phyloP scores from a whole-genome alignment of 2,113 vertebrate species.

The Herpailurus yagouaroundi region DNA sequence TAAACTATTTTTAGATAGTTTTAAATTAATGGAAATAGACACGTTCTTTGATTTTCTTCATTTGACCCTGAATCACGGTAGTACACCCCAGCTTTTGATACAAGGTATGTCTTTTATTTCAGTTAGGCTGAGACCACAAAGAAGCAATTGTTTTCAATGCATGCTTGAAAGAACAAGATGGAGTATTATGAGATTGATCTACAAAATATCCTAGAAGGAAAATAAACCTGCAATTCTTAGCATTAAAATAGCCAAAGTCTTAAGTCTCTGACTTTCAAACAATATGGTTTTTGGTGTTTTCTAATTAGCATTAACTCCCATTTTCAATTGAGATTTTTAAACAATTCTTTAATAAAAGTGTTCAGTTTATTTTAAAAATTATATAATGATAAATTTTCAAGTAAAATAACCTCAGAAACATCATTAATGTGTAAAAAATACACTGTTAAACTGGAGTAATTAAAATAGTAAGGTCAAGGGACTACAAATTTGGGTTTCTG shows the following conservation, averaged over 20 bases:
- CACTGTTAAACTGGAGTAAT: neutral
- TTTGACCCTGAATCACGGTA: neutral
- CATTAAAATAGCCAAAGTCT: neutral
- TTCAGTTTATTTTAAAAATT: neutral
- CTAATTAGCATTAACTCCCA: neutral
- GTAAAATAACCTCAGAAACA: conserved; percentile 16
- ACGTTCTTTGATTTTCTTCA: neutral
- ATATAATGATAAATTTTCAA: neutral
- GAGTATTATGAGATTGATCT: neutral
- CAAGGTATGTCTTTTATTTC: neutral
- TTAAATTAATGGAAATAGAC: neutral
- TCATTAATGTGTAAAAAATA: neutral
- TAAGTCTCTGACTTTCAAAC: neutral
- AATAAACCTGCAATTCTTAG: neutral
- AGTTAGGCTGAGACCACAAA: neutral
- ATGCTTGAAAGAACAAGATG: neutral
- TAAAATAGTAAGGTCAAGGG: neutral
- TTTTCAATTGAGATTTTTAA: neutral
- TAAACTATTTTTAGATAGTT: neutral
- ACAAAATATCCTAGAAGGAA: neutral
- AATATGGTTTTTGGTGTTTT: neutral
- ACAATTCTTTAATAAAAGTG: neutral
- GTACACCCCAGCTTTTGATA: neutral
- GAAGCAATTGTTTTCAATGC: neutral
- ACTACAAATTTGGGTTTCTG: neutral